phyloP scores from a whole-genome alignment of 2,797 vertebrate genomes.

The Neosilurus mollespiculum region DNA sequence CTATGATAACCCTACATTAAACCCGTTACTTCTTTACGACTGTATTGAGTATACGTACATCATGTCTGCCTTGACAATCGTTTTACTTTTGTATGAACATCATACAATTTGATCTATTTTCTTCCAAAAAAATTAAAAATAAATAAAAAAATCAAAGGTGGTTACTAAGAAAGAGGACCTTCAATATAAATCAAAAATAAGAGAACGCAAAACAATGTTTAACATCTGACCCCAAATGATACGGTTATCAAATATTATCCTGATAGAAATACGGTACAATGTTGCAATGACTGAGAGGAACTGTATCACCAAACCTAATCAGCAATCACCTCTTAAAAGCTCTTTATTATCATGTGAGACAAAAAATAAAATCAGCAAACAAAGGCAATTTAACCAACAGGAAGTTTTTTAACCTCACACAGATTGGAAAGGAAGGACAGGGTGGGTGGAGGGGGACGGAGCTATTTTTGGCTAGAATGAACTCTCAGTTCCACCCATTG shows the following conservation, averaged over 20 bases:
- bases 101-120: too few species aligned
- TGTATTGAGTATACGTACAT: too few species aligned
- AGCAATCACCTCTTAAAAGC: neutral
- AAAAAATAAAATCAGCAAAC: constrained; percentile 29
- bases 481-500: constrained; percentile 10
- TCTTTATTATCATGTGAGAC: constrained; percentile 30
- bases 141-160: too few species aligned
- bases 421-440: constrained; percentile 28
- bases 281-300: neutral
- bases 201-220: neutral
- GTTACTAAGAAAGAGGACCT: neutral
- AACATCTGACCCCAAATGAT: neutral
- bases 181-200: neutral
- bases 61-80: too few species aligned
- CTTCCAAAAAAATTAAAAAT: too few species aligned
- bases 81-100: too few species aligned
- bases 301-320: neutral
- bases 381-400: constrained; percentile 19
- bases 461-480: constrained; percentile 49
- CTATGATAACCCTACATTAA: too few species aligned
- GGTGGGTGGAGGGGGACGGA: constrained; percentile 4
- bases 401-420: constrained; percentile 32
- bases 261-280: neutral
- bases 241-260: neutral
- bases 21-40: too few species aligned